Conservation (phyloP, 2,888 invertebrate genomes). For the Stramonita haemastoma region DNA sequence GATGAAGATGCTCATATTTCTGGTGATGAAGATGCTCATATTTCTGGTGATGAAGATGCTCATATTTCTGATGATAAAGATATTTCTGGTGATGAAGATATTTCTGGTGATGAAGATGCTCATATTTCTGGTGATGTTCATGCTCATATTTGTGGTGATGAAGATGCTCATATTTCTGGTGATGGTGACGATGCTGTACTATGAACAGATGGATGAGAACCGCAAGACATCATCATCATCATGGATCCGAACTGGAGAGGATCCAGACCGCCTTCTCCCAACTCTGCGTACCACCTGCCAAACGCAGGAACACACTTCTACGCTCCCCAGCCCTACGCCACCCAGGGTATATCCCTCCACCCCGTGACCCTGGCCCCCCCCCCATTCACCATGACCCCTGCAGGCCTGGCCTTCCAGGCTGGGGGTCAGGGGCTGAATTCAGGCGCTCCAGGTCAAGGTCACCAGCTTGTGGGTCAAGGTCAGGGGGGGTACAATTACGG, state of each 20-base stretch:
- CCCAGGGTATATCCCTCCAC: neutral
- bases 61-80: no score
- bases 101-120: no score
- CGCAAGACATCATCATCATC: neutral
- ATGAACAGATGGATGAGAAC: neutral
- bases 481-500: neutral
- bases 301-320: neutral
- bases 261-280: neutral
- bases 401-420: neutral
- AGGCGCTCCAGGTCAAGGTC: neutral
- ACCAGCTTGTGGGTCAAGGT: neutral
- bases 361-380: neutral
- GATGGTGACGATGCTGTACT: neutral
- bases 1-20: no score
- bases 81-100: no score
- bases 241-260: slow-evolving; percentile 27
- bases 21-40: no score
- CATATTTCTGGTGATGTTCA: no score
- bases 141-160: no score
- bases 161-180: no score
- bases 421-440: neutral
- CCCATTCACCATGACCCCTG: neutral
- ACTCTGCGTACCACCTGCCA: neutral
- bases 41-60: no score
- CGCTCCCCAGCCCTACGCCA: neutral